Base-by-base conservation (phyloP, 2,888 invertebrate species). In the Mythimna impura region DNA sequence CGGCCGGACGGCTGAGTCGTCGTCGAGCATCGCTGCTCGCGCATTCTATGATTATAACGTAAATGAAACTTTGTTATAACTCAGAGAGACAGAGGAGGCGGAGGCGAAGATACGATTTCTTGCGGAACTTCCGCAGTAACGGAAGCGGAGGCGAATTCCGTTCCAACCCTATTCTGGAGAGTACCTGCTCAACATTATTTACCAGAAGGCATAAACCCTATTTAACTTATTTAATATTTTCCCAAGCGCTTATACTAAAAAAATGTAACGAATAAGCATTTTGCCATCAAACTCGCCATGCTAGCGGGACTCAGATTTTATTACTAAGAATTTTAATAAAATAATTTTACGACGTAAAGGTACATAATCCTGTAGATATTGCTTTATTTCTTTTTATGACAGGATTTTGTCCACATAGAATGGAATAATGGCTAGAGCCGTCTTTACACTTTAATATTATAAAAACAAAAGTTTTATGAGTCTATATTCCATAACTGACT, bases 301-400 rank as follows among this genome's bases (percentile, higher is more conserved):
- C 54, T 25, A 64, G 40, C 25, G n/a, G 40, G 54, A 40, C 36
- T 60, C 50, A 40, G 36, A 43, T 66, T 83, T 83, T 80, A 80
- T 30, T 60, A 66, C 62, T 36, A 63, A 77, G 72, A 61, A 58
- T 74, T 86, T 85, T 83, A 84, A 74, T 84, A 77, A 80, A 76
- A 78, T 72, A 79, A 79, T 83, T 85, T 85, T 81, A 86, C 74
- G 85, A 85, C 68, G 65, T 66, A 61, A 73, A 70, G 66, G 83
- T 70, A 62, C 75, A 47, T 80, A 81, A 79, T 85, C 71, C 61
- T 6, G 36, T 17, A 50, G 81, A 86, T 81, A 81, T 80, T 86
- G 69, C 78, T 76, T 80, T 81, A 79, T 82, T 78, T 77, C 63
- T 20, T 78, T 85, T 86, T 81, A 85, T 76, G 67, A 25, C 69